Evolutionary conservation across 2,888 invertebrate genomes (phyloP), one percentile per base, ranked within the genome.

Genomic region (Penaeus monodon): DNA sequence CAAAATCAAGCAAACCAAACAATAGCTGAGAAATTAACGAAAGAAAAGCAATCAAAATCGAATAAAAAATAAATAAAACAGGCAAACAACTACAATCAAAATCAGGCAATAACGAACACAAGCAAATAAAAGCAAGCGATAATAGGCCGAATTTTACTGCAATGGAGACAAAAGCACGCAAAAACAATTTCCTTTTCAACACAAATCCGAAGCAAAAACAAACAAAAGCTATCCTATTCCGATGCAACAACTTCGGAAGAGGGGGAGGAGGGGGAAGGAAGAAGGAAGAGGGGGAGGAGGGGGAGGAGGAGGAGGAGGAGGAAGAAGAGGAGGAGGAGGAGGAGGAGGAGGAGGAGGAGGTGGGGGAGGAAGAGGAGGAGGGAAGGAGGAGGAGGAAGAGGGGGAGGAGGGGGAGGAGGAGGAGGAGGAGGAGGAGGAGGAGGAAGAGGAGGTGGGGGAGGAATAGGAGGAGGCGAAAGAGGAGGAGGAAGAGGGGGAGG

Each of bases 251-350:
- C 1, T 2, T 33, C 33, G 8, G 33, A 24, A 64, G 65, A 57
- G 38, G 24, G 79, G 24, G 63, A 65, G 65, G 24, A 22, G 22
- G 79, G 38, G 38, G 22, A 33, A 64, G 49, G 27, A 27, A 20
- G 49, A 24, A 49, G 57, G 76, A 44, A 44, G 57, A 27, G 20
- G 76, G 38, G 76, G 57, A 57, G 57, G 76, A 76, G 76, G 57
- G 44, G 57, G 76, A 76, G 76, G 57, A 57, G 27, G n/a, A 49
- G 49, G 27, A 27, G 27, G 49, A 49, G 49, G 57, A 57, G 57
- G 44, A 78, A 63, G 29, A 17, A 38, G 63, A 78, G 78, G 29
- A n/a, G 17, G 81, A n/a, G 70, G 20, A 57, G 20, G 70, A 68
- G 29, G 27, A 57, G 22, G 29, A 65, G n/a, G 24, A 64, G 24